Evolutionary conservation across 2,797 vertebrate genomes (phyloP).

Genomic region (Tympanoctomys barrerae): DNA sequence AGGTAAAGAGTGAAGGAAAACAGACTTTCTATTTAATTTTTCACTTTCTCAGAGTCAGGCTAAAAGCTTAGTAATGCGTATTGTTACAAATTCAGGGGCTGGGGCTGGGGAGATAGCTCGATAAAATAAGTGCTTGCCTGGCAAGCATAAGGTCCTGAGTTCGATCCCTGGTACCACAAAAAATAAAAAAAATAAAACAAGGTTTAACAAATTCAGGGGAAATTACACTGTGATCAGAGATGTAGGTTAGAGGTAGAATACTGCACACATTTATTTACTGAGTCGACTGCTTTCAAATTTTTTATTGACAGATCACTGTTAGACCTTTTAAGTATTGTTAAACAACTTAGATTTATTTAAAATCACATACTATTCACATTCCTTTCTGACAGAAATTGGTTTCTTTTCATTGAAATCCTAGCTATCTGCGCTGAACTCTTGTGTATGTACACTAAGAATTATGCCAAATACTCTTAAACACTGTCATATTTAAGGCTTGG

Average conservation of each 20-base stretch:
- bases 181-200: too few relatives aligned
- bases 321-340: background rate
- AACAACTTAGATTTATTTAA: conserved; percentile 15
- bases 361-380: background rate
- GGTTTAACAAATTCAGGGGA: background rate
- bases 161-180: too few relatives aligned
- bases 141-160: too few relatives aligned
- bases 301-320: background rate
- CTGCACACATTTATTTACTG: background rate
- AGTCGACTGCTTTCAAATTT: background rate
- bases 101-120: too few relatives aligned
- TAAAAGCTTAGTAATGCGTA: background rate
- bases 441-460: background rate
- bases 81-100: background rate
- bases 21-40: background rate
- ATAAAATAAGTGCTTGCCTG: too few relatives aligned
- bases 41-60: background rate
- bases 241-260: background rate
- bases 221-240: background rate
- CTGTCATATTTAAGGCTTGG: background rate
- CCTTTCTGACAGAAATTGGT: background rate
- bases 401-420: conserved; percentile 36
- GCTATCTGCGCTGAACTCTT: background rate
- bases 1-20: background rate
- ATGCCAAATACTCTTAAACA: background rate